Evolutionary conservation across 2,113 vertebrate species (phyloP).

Genomic region (Pluvianellus socialis): DNA sequence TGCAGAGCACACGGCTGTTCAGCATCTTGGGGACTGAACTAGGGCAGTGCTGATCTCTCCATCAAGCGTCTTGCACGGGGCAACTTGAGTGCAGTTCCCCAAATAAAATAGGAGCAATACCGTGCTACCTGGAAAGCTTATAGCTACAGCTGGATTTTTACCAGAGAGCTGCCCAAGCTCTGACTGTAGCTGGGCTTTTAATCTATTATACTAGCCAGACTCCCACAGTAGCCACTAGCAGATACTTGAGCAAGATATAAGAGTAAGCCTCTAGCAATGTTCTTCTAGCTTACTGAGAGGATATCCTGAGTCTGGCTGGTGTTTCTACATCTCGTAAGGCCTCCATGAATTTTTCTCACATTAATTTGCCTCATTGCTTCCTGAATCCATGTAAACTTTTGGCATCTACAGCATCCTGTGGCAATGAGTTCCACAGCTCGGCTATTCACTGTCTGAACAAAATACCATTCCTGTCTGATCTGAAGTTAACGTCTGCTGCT

Average conservation of each 20-base stretch:
- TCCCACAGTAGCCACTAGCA: neutral
- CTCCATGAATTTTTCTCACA: neutral
- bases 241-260: neutral
- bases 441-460: neutral
- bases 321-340: neutral
- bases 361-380: neutral
- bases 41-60: neutral
- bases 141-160: neutral
- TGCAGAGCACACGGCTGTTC: neutral
- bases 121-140: neutral
- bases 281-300: neutral
- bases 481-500: conserved; percentile 5
- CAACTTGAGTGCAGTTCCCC: neutral
- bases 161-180: neutral
- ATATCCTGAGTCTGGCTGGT: neutral
- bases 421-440: neutral
- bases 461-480: neutral
- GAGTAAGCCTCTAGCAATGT: neutral
- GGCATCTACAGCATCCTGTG: neutral
- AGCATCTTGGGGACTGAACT: neutral
- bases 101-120: neutral
- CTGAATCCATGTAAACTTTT: neutral
- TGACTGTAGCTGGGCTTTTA: neutral
- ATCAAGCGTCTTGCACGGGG: neutral
- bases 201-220: neutral